phyloP scores from a whole-genome alignment of 2,113 vertebrate species.

The Acanthochromis polyacanthus region DNA sequence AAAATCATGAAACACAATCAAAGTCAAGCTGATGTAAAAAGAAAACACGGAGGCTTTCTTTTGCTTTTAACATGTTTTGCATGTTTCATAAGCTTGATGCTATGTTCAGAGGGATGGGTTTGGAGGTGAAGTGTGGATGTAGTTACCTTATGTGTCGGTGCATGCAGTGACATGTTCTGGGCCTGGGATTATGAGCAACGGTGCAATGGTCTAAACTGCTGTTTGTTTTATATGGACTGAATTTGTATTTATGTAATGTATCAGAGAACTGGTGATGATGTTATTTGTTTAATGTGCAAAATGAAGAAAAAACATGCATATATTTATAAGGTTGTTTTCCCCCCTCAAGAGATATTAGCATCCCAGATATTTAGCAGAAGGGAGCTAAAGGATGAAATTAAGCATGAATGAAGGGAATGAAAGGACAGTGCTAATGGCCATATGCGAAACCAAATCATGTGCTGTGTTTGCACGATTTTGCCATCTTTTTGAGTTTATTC shows the following conservation, averaged over 20 bases:
- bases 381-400: conserved; percentile 11
- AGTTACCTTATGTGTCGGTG: conserved; percentile 42
- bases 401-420: background rate
- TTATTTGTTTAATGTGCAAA: conserved; percentile 63
- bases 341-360: background rate
- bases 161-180: conserved; percentile 59
- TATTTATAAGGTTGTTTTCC: conserved; percentile 29
- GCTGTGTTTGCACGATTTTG: background rate
- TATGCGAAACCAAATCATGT: conserved; percentile 1
- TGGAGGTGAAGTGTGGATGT: conserved; percentile 31
- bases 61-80: conserved; percentile 29
- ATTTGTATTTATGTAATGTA: conserved; percentile 54
- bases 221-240: conserved; percentile 54
- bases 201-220: conserved; percentile 64
- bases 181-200: conserved; percentile 48
- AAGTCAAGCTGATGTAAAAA: background rate
- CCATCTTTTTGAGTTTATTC: background rate
- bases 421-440: background rate
- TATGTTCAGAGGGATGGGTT: conserved; percentile 9
- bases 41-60: conserved; percentile 7
- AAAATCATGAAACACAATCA: conserved; percentile 41
- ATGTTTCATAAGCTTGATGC: conserved; percentile 33
- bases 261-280: conserved; percentile 25
- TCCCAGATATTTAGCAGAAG: conserved; percentile 21
- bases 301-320: conserved; percentile 28